phyloP scores from a whole-genome alignment of 2,888 invertebrate genomes.

The Candidula unifasciata region DNA sequence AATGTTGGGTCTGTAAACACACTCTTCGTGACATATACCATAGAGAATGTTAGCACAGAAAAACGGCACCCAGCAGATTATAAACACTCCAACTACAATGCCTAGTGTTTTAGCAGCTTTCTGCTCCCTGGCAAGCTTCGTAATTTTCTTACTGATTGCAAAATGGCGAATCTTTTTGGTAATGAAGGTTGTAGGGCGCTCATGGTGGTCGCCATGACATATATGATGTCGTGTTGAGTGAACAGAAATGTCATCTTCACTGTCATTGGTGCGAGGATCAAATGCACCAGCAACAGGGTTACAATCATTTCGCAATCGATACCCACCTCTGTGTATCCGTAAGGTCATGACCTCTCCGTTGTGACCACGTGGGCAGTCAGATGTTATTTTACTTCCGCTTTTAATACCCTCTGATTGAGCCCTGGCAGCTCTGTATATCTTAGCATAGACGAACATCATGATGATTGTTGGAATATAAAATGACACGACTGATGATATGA shows the following conservation, averaged over 20 bases:
- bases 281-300: constrained; percentile 55
- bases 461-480: constrained; percentile 97
- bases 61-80: constrained; percentile 97
- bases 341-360: constrained; percentile 86
- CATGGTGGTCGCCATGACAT: constrained; percentile 38
- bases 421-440: constrained; percentile 95
- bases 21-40: constrained; percentile 87
- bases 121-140: constrained; percentile 97
- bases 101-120: constrained; percentile 98
- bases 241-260: constrained; percentile 65
- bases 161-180: constrained; percentile 81
- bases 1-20: constrained; percentile 69
- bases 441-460: constrained; percentile 98
- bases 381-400: constrained; percentile 87
- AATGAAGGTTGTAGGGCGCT: constrained; percentile 67
- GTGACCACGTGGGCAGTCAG: constrained; percentile 82
- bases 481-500: constrained; percentile 98
- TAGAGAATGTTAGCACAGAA: constrained; percentile 95
- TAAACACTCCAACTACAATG: constrained; percentile 97
- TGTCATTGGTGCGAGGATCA: constrained; percentile 64
- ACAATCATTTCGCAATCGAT: constrained; percentile 59
- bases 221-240: constrained; percentile 52
- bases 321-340: constrained; percentile 94
- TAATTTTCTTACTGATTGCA: constrained; percentile 92
- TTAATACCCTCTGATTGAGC: constrained; percentile 93